Percentiles rank a stretch among this genome's conserved stretches.
Evolutionary conservation across 2,113 vertebrate genomes (phyloP).

Genomic region (Columba livia): DNA sequence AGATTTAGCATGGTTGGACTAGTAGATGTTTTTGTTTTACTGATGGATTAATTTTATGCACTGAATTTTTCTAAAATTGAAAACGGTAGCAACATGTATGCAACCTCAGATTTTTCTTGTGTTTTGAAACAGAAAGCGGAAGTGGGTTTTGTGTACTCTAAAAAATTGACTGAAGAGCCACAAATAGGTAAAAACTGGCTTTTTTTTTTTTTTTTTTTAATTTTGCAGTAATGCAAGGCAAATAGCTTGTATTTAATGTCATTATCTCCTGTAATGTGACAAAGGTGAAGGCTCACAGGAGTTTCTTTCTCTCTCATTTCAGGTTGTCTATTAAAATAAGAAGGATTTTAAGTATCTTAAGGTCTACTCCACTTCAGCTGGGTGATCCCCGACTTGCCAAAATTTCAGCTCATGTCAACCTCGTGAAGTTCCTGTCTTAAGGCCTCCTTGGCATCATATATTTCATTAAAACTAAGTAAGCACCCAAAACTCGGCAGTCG

Average conservation of each 20-base stretch:
- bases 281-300: background rate
- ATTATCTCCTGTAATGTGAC: background rate
- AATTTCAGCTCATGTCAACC: background rate
- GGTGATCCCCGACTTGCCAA: background rate
- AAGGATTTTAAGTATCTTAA: background rate
- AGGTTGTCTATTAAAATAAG: background rate
- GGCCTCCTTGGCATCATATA: background rate
- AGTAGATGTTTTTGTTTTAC: background rate
- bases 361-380: background rate
- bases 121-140: background rate
- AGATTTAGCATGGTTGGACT: background rate
- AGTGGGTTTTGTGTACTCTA: background rate
- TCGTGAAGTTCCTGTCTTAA: background rate
- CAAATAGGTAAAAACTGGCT: background rate
- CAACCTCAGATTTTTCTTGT: background rate
- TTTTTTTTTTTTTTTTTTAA: background rate
- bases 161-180: background rate
- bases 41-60: background rate
- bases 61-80: background rate
- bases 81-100: background rate
- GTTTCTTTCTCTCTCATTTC: background rate
- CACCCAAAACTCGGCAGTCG: background rate
- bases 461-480: background rate
- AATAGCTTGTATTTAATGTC: background rate
- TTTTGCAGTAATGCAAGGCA: background rate